Percentiles rank a stretch among this genome's conserved stretches.
Conservation (phyloP, 2,797 vertebrate genomes). For the Perodicticus potto region DNA sequence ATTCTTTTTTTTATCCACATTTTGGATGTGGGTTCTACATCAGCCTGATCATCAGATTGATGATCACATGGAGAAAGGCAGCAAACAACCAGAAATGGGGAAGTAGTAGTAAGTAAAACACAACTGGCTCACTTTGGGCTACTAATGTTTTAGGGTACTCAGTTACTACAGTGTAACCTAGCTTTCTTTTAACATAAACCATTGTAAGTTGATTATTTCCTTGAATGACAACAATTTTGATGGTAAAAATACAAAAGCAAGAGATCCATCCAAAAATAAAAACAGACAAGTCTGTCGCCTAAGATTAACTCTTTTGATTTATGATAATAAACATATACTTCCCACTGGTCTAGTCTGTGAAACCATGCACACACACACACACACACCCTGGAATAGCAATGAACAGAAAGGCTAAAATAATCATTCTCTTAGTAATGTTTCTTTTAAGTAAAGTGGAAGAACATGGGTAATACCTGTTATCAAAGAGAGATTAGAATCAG, state of each 20-base stretch:
- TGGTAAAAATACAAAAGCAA: background rate
- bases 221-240: background rate
- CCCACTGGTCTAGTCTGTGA: background rate
- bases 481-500: slow-evolving; percentile 65
- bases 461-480: slow-evolving; percentile 66
- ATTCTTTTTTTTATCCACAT: background rate
- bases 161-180: background rate
- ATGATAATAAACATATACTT: background rate
- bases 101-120: background rate
- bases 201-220: background rate
- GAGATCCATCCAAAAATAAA: background rate
- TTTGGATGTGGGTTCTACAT: background rate
- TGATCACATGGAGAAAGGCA: background rate
- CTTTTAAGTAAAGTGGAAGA: slow-evolving; percentile 71
- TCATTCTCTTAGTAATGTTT: slow-evolving; percentile 41
- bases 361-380: background rate
- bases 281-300: background rate
- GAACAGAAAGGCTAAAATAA: slow-evolving; percentile 41
- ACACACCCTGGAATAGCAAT: background rate
- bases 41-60: background rate
- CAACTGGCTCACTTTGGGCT: background rate
- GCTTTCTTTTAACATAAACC: background rate
- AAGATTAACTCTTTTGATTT: slow-evolving; percentile 60
- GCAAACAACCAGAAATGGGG: background rate
- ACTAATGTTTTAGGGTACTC: background rate